Base-by-base conservation (phyloP, 2,888 invertebrate species). In the Andrena camellia region DNA sequence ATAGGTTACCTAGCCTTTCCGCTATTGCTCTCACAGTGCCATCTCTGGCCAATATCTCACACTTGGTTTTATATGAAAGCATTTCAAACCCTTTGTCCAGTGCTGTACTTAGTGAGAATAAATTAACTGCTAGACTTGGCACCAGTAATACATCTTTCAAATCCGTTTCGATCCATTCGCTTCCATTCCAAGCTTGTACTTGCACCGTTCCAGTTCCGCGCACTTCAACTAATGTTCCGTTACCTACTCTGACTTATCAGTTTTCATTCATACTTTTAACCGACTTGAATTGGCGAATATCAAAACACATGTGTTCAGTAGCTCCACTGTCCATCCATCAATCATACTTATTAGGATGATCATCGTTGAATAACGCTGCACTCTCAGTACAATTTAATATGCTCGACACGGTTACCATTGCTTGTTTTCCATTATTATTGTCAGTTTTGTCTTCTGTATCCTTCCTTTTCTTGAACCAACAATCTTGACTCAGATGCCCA, bases 241-340 rank as follows among this genome's bases (percentile, higher is more conserved):
- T 23, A 26, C 64, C 64, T 17, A 64, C 64, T 13, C 48, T 48
- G 2, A 64, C 64, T 2, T 64, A 17, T 48, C 42, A 6, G 6
- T 26, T 23, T 48, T 26, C 48, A 2, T 1, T 13, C 6, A 64
- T 48, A 2, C 2, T 23, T 23, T 48, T 23, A 17, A 48, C 23
- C 13, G 23, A 48, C 1, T 8, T 48, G 26, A 64, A 48, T 48
- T 48, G 48, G 0, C 8, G 0, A 10, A 13, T n/a, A 26, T 64
- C 13, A 4, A 35, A 48, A 3, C 31, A 62, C 60, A 62, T 62
- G n/a, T 62, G 60, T 62, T 60, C 60, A 31, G n/a, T 60, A 2
- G 64, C 64, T 2, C 64, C 42, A n/a, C 23, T 31, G 29, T 60
- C 60, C 31, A 33, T 33, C 31, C 33, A 64, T 48, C 64, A 64